These are phyloP conservation scores for Lates calcarifer DNA, from an alignment of 2,113 vertebrate genomes.

Conservation along the genomic window DNA sequence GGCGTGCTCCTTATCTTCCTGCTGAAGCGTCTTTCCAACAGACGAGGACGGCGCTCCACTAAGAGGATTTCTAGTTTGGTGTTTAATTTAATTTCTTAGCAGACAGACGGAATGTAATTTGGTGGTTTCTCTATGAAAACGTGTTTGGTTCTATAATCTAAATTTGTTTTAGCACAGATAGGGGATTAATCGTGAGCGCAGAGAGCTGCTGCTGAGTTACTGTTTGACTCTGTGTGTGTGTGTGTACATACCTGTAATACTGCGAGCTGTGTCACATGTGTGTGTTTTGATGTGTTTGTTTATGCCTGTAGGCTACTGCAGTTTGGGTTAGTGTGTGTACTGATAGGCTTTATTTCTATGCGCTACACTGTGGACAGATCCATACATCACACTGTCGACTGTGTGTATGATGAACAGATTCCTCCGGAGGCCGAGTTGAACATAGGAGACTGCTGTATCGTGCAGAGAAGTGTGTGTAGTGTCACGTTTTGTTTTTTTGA, in stretches of 20 bases:
- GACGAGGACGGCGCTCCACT: conserved; percentile 24
- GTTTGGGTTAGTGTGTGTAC: conserved; percentile 12
- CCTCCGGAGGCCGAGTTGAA: not conserved
- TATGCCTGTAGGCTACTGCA: conserved; percentile 32
- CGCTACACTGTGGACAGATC: conserved; percentile 1
- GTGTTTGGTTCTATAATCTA: conserved; percentile 61
- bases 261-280: not conserved
- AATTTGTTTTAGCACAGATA: conserved; percentile 54
- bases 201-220: conserved; percentile 26
- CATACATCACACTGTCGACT: conserved; percentile 6
- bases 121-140: conserved; percentile 45
- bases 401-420: conserved; percentile 5
- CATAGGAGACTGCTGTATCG: not conserved
- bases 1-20: conserved; percentile 63
- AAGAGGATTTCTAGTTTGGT: conserved; percentile 68
- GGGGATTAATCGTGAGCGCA: conserved; percentile 50
- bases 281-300: conserved; percentile 38
- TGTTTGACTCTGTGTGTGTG: conserved; percentile 13
- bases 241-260: conserved; percentile 36
- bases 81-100: conserved; percentile 69
- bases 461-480: no score
- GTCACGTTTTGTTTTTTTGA: no score
- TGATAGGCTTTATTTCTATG: conserved; percentile 37
- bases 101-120: conserved; percentile 50
- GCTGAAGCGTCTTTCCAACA: conserved; percentile 45